Conservation (phyloP, 2,888 invertebrate genomes). For the Volucella inanis region DNA sequence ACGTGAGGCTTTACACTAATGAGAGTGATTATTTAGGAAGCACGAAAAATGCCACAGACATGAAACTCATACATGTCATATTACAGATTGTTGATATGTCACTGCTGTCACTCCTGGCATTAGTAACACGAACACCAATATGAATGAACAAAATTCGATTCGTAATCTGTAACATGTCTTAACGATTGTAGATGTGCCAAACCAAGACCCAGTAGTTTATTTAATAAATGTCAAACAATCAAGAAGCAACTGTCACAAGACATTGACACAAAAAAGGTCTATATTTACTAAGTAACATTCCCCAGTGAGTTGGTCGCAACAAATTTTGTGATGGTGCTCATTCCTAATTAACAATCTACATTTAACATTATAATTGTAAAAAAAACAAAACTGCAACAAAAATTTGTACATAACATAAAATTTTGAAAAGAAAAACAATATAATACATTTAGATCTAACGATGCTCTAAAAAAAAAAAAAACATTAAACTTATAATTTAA, state of each 20-base stretch:
- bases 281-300: conserved; percentile 13
- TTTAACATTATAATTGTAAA: conserved; percentile 61
- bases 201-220: conserved; percentile 53
- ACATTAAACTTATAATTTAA: conserved; percentile 57
- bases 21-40: conserved; percentile 27
- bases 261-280: conserved; percentile 46
- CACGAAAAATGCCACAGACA: conserved; percentile 18
- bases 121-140: conserved; percentile 12
- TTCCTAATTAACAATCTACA: conserved; percentile 52
- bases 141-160: conserved; percentile 29
- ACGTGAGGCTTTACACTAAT: conserved; percentile 46
- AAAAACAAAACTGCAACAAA: conserved; percentile 11
- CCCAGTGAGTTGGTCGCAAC: conserved; percentile 38
- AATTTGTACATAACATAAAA: conserved; percentile 57
- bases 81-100: conserved; percentile 17
- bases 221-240: conserved; percentile 57
- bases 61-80: conserved; percentile 23
- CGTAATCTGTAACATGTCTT: conserved; percentile 12
- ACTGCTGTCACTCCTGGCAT: background rate
- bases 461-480: conserved; percentile 49
- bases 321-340: conserved; percentile 11
- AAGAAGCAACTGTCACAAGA: conserved; percentile 50
- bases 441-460: conserved; percentile 51
- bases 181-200: conserved; percentile 14
- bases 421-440: conserved; percentile 47